phyloP scores from a whole-genome alignment of 2,888 invertebrate genomes.

The Synergus laeviventris region DNA sequence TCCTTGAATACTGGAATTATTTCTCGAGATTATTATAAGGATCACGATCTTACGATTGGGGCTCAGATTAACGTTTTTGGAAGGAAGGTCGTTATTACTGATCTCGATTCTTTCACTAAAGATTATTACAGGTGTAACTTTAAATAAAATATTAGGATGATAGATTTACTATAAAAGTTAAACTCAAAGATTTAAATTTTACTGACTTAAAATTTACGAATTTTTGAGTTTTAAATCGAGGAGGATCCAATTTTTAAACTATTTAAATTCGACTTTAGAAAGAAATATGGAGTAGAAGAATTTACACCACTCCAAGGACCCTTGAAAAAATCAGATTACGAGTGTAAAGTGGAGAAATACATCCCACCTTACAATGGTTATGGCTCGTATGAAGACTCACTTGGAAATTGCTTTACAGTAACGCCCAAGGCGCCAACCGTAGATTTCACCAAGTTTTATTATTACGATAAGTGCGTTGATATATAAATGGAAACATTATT shows the following conservation, averaged over 20 bases:
- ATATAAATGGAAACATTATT: slow-evolving; percentile 39
- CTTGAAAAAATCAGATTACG: slow-evolving; percentile 64
- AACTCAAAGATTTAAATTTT: neutral
- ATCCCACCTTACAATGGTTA: slow-evolving; percentile 93
- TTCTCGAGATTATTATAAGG: slow-evolving; percentile 78
- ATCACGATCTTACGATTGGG: slow-evolving; percentile 89
- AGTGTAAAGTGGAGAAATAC: slow-evolving; percentile 57
- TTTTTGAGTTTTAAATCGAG: neutral
- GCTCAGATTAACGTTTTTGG: slow-evolving; percentile 89
- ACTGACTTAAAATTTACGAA: neutral
- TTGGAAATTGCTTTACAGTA: slow-evolving; percentile 89
- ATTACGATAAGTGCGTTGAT: slow-evolving; percentile 83
- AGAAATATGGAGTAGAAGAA: slow-evolving; percentile 78
- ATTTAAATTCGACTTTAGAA: slow-evolving; percentile 53
- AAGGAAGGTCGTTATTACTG: slow-evolving; percentile 86
- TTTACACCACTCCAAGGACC: slow-evolving; percentile 81
- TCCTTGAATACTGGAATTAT: slow-evolving; percentile 78
- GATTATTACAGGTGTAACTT: slow-evolving; percentile 82
- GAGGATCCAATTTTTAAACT: neutral
- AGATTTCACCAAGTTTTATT: slow-evolving; percentile 88
- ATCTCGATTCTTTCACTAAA: slow-evolving; percentile 91
- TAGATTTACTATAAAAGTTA: neutral
- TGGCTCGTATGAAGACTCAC: slow-evolving; percentile 92
- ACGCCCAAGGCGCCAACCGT: slow-evolving; percentile 86
- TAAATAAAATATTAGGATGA: neutral